A percentile compares a stretch with the other conserved stretches of the same genome.
phyloP scores from a whole-genome alignment of 2,888 invertebrate species.

The Dasysyrphus tricinctus region DNA sequence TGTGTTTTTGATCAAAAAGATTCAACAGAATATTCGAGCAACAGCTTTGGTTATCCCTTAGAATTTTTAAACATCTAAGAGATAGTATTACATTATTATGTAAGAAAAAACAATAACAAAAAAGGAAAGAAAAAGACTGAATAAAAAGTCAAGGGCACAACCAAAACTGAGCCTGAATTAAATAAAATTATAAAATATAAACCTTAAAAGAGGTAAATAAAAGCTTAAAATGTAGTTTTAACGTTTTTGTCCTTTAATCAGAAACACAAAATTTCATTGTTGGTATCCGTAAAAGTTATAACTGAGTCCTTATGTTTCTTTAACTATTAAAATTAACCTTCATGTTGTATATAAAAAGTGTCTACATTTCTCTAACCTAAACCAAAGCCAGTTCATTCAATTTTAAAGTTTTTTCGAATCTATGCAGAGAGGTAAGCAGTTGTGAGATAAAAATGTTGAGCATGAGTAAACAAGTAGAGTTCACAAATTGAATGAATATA shows the following conservation, averaged over 20 bases:
- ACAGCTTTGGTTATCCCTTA: slow-evolving; percentile 46
- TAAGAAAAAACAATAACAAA: slow-evolving; percentile 11
- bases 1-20: slow-evolving; percentile 35
- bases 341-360: neutral
- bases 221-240: neutral
- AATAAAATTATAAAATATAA: slow-evolving; percentile 2
- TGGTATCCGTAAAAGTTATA: neutral
- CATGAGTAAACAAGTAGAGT: no score
- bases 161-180: slow-evolving; percentile 41
- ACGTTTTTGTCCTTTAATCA: slow-evolving; percentile 1
- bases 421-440: neutral
- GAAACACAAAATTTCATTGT: neutral
- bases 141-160: slow-evolving; percentile 32
- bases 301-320: neutral
- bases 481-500: neutral
- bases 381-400: neutral
- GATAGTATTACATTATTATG: neutral
- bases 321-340: neutral
- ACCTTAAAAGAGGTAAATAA: neutral
- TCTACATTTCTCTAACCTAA: neutral
- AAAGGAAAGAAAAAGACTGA: neutral
- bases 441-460: no score
- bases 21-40: slow-evolving; percentile 7
- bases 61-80: slow-evolving; percentile 16
- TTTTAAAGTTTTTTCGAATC: neutral